A percentile compares a stretch with the other conserved stretches of the same genome.
These are phyloP conservation scores for Sebastes kiyomatsui DNA, from an alignment of 2,797 vertebrate species.

Conservation along the genomic window DNA sequence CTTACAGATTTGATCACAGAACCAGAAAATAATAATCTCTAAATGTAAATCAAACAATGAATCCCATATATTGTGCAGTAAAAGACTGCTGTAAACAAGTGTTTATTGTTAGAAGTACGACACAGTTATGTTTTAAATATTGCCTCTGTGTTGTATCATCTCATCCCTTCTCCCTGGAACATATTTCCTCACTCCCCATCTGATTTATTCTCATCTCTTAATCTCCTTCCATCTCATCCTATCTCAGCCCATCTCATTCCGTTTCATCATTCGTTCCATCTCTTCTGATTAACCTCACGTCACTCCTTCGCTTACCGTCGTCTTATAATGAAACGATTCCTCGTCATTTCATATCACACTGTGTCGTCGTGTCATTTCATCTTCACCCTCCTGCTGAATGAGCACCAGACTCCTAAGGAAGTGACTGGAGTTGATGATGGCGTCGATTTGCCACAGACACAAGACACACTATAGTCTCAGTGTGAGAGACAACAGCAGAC, in stretches of 20 bases:
- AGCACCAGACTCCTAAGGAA: conserved; percentile 42
- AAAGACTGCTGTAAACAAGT: background rate
- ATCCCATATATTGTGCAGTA: background rate
- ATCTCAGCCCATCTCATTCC: background rate
- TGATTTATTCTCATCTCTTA: background rate
- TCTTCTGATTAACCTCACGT: conserved; percentile 3
- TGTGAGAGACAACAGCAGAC: conserved; percentile 46
- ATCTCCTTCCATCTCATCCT: background rate
- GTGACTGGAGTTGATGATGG: conserved; percentile 54
- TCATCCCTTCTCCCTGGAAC: background rate
- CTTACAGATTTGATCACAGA: background rate
- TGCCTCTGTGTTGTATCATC: background rate
- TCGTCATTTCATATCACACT: background rate
- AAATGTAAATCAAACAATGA: background rate
- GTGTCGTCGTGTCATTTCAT: background rate
- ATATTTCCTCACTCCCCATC: background rate
- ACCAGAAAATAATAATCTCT: background rate
- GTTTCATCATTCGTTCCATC: conserved; percentile 17
- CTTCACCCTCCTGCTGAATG: background rate
- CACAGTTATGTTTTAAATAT: background rate
- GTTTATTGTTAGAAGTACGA: background rate
- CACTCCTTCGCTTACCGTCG: background rate
- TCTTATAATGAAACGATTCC: background rate
- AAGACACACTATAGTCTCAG: conserved; percentile 54
- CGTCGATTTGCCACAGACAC: conserved; percentile 24